Evolutionary conservation across 2,113 vertebrate genomes (phyloP).

Genomic region (Pitta sordida): DNA sequence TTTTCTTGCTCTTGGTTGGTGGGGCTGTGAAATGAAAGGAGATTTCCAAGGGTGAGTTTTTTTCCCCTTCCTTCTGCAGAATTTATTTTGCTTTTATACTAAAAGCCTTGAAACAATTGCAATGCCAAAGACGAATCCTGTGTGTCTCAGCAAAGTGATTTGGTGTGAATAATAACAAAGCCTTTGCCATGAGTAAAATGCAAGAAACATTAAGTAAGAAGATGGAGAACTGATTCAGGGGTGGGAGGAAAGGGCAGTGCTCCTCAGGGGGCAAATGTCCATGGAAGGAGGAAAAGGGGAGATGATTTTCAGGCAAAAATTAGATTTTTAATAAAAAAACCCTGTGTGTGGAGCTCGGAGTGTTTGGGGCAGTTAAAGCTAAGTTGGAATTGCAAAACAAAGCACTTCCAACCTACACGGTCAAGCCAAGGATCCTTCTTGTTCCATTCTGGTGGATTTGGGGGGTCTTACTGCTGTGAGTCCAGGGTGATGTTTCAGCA

Average conservation of each 20-base stretch:
- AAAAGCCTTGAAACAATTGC: constrained; percentile 32
- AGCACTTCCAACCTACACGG: neutral
- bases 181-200: neutral
- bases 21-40: neutral
- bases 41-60: neutral
- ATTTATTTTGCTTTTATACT: constrained; percentile 43
- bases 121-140: neutral
- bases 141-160: neutral
- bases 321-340: neutral
- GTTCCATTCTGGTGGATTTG: neutral
- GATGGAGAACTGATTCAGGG: neutral
- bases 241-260: neutral
- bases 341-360: neutral
- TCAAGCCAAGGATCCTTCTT: neutral
- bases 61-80: neutral
- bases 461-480: neutral
- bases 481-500: neutral
- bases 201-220: neutral
- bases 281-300: neutral
- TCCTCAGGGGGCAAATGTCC: neutral
- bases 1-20: neutral
- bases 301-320: neutral
- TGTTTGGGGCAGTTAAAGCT: neutral
- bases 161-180: neutral
- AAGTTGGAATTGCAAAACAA: neutral